Evolutionary conservation across 2,797 vertebrate species (phyloP).

Genomic region (Catostomus latipinnis): DNA sequence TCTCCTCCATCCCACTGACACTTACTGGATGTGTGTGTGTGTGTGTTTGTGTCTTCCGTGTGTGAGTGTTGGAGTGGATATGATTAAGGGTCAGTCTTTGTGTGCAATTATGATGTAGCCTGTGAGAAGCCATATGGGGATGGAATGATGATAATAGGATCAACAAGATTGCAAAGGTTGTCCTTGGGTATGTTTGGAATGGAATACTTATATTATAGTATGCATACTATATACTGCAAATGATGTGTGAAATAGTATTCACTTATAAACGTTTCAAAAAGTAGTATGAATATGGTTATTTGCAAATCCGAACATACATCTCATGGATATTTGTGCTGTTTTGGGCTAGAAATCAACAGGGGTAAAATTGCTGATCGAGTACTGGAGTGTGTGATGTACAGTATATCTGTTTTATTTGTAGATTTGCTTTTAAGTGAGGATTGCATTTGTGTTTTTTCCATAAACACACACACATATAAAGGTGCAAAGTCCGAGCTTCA

Average conservation of each 20-base stretch:
- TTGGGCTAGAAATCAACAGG: no score
- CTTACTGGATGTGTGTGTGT: conserved; percentile 11
- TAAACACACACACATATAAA: neutral
- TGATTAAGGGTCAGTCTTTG: conserved; percentile 57
- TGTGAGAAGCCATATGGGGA: conserved; percentile 55
- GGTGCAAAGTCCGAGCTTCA: neutral
- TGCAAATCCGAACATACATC: no score
- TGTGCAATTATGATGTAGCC: conserved; percentile 42
- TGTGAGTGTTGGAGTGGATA: conserved; percentile 58
- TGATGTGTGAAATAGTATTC: no score
- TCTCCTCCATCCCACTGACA: conserved; percentile 75
- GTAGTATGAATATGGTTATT: no score
- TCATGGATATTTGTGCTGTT: no score
- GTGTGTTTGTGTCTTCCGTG: neutral
- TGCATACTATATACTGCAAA: neutral
- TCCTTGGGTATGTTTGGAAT: conserved; percentile 5
- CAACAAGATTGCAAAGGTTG: conserved; percentile 26
- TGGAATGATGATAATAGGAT: conserved; percentile 50
- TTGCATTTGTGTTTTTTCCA: neutral
- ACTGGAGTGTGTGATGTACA: neutral
- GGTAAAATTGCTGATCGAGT: no score
- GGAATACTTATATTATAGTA: neutral
- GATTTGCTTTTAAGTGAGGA: neutral
- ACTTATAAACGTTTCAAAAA: no score
- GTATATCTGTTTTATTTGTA: neutral